Evolutionary conservation across 2,888 invertebrate species (phyloP), one percentile per base, ranked within the genome.

Genomic region (Leptura quadrifasciata): DNA sequence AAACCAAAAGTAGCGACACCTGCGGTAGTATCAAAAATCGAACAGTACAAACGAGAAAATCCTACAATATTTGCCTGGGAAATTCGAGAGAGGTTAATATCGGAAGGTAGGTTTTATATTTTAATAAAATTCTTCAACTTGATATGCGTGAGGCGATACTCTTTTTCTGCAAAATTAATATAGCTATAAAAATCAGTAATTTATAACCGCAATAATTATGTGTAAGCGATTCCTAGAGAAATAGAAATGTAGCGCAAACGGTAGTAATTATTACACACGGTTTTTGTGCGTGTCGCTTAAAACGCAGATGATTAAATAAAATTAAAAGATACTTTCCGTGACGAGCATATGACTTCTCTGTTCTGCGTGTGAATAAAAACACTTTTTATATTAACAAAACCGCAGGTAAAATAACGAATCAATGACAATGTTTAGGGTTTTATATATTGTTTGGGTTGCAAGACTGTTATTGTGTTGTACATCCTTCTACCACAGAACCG

Each of bases 11-110:
- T 98, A 76, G 98, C 98, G 74, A 98, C 98, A 35, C 98, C 98
- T 21, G 95, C 96, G 15, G 98, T 98, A 69, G 98, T 98, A 77
- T 95, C 97, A 80, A 98, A 98, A 92, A 98, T 98, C 87, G 98
- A 98, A 90, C 97, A 98, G 90, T 98, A 98, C 93, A 98, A 98
- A 91, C 91, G 97, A 84, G 98, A 98, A 89, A 98, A 98, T 90
- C 98, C 98, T 3, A 98, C 98, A 77, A 98, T 98, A 87, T 99
- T 98, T 89, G 98, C 98, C 63, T 99, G 98, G 98, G 98, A 99
- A 92, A 98, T 98, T 83, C 92, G 98, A 75, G 98, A 99, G 90
- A 93, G 97, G 89, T 94, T 98, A 79, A 97, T 98, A 87, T 96
- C 96, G 80, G 98, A 98, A 95, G 97, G 98, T 98, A 92, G 93